phyloP scores from a whole-genome alignment of 2,113 vertebrate species.

The Brachyhypopomus gauderio region DNA sequence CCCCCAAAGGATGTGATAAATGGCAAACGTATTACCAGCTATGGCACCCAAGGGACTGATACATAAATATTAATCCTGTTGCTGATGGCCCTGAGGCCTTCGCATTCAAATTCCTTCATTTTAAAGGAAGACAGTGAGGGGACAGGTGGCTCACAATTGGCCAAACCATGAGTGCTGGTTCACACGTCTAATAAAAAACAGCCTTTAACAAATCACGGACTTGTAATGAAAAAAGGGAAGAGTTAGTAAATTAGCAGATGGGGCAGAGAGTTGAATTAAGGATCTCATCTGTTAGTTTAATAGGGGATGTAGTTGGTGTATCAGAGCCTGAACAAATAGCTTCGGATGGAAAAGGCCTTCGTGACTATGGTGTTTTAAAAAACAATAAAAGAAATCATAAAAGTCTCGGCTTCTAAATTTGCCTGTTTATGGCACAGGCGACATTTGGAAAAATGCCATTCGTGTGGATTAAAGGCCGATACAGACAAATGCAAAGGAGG shows the following conservation, averaged over 20 bases:
- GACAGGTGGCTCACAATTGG: constrained; percentile 67
- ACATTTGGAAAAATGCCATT: constrained; percentile 35
- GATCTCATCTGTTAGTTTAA: background rate
- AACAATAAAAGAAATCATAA: constrained; percentile 12
- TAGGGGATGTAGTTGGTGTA: background rate
- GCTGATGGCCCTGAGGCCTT: constrained; percentile 72
- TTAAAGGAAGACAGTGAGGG: constrained; percentile 63
- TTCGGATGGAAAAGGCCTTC: background rate
- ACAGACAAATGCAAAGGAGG: constrained; percentile 60
- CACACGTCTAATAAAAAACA: constrained; percentile 21
- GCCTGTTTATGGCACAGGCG: constrained; percentile 5
- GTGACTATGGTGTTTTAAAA: background rate
- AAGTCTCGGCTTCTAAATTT: background rate
- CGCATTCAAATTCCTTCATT: constrained; percentile 74
- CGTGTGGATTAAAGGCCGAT: constrained; percentile 45
- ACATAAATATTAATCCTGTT: constrained; percentile 79
- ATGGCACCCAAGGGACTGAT: constrained; percentile 79
- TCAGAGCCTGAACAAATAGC: background rate
- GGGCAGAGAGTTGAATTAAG: background rate
- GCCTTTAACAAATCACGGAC: background rate
- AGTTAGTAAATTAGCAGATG: constrained; percentile 1
- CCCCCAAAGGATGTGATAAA: constrained; percentile 77
- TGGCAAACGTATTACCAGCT: constrained; percentile 77
- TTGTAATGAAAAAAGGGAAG: background rate
- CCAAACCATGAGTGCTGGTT: constrained; percentile 65